Base-by-base conservation (phyloP, 2,797 vertebrate species). In the Merluccius polli region DNA sequence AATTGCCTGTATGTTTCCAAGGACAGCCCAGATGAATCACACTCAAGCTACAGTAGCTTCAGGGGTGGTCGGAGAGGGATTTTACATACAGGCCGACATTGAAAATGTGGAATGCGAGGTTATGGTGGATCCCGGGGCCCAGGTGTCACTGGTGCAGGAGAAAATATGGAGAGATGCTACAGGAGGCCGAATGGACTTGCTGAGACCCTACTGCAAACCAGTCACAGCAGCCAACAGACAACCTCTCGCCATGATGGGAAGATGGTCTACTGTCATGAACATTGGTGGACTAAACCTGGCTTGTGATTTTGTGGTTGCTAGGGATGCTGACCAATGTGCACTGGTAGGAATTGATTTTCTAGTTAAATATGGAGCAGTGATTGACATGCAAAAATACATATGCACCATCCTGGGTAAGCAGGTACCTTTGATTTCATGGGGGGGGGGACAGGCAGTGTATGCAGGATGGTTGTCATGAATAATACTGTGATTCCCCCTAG, bases 361-460 rank as follows among this genome's bases (percentile, higher is more conserved):
- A 36, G 33, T 71, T 24, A 71, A 71, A 71, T 71, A 71, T 35
- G 32, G 70, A 36, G 70, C 70, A 35, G 15, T 71, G 33, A 31
- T 32, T 16, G 29, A 70, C 30, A 31, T 70, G 68, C 24, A 68
- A 15, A 68, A 68, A 11, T 2, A 27, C 24, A 68, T n/a, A 65
- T 65, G 10, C 18, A 65, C 59, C 24, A 68, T 70, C 5, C 30
- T 70, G 29, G 29, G 68, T 31, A 70, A 70, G 68, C 13, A 30
- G 13, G 30, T 70, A 31, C 68, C 68, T 31, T 32, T 31, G 68
- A 18, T 70, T 70, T 70, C 30, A 16, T 4, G 24, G 21, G 65
- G 68, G 68, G 68, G 6, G 68, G 68, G 12, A 31, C 29, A 16
- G 29, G 68, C 13, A 70, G 68, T 70, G 27, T 70, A 5, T 31